Evolutionary conservation across 2,113 vertebrate species (phyloP).

Genomic region (Micronycteris hirsuta): DNA sequence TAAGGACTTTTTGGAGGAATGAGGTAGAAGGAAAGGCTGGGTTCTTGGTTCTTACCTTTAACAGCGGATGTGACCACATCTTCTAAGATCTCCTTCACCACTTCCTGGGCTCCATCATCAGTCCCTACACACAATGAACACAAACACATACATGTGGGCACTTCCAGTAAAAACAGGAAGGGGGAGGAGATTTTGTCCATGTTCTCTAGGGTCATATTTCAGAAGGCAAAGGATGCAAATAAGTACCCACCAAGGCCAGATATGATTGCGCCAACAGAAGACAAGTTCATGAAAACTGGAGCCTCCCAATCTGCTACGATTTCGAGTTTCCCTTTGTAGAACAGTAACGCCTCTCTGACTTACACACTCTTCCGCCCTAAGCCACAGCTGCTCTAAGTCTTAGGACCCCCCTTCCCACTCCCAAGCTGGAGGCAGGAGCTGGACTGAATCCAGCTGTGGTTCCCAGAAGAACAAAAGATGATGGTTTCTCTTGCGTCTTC

Average conservation of each 20-base stretch:
- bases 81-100: constrained; percentile 84
- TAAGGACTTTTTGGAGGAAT: neutral
- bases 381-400: neutral
- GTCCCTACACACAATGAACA: constrained; percentile 52
- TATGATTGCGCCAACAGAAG: neutral
- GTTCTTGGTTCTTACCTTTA: constrained; percentile 75
- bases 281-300: neutral
- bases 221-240: neutral
- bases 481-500: neutral
- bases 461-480: neutral
- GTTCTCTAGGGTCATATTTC: neutral
- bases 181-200: neutral
- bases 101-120: constrained; percentile 77
- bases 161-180: constrained; percentile 36
- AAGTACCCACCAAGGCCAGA: neutral
- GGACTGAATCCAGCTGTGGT: neutral
- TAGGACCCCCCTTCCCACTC: neutral
- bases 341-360: neutral
- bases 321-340: neutral
- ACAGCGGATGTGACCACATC: constrained; percentile 81
- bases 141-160: neutral
- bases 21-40: neutral
- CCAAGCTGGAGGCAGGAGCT: neutral
- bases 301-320: neutral
- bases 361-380: neutral